Evolutionary conservation across 2,888 invertebrate species (phyloP), one percentile per base, ranked within the genome.

Genomic region (Watsonalla cultraria): DNA sequence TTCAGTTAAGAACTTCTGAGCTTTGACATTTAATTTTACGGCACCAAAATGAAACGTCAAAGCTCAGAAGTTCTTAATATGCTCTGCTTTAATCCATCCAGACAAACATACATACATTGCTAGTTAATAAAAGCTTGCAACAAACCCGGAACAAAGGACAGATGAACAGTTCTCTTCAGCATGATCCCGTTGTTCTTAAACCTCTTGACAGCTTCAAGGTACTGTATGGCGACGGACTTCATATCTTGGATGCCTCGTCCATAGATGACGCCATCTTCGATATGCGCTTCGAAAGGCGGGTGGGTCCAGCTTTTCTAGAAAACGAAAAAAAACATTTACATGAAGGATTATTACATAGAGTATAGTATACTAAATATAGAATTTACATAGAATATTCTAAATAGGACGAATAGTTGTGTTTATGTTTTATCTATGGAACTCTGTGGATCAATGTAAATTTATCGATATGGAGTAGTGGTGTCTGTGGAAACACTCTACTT

Each of bases 191-290:
- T 80, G 6, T 72, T 74, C 72, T 93, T 93, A 53, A 95, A 75
- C 47, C 88, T 82, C 56, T 93, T 82, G 0, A 96, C 83, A 0
- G 95, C 94, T 76, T 96, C 96, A 6, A 96, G 71, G 80, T 93
- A 94, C 82, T 95, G 94, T 33, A 95, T 92, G 0, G 93, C 95
- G 13, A 95, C 93, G 57, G 93, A 93, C 82, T 95, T 96, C 97
- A 97, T 97, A 73, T 98, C 97, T 81, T 96, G 96, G 0, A 95
- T 89, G 2, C 97, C 97, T 52, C 97, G 92, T 0, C 94, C 97
- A 84, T 93, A 97, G 63, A 98, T 96, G 56, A 96, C 93, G 0
- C 97, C 98, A 51, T 95, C 90, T 0, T 96, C 95, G 71, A 97
- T 93, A 51, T 94, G 92, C 0, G 97, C 98, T 51, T 92, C 94